phyloP scores from a whole-genome alignment of 2,797 vertebrate genomes.

The Emys orbicularis region DNA sequence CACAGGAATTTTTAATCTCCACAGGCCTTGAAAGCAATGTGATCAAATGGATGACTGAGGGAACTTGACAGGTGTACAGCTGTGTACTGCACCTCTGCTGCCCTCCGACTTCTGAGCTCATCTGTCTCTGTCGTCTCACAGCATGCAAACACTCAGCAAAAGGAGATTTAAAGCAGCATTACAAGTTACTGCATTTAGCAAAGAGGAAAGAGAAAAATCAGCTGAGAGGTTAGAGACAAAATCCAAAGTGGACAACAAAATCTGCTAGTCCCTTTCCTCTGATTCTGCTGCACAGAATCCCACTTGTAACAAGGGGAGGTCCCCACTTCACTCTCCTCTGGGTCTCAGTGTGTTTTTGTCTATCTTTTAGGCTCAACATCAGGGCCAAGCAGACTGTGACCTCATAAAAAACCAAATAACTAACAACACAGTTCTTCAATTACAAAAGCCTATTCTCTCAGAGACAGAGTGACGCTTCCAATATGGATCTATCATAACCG shows the following conservation, averaged over 20 bases:
- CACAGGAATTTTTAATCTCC: conserved; percentile 4
- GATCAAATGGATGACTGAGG: conserved; percentile 53
- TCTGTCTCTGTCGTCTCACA: conserved; percentile 58
- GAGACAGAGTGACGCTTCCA: not conserved
- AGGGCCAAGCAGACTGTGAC: not conserved
- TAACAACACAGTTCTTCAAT: not conserved
- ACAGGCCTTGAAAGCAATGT: conserved; percentile 39
- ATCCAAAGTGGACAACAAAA: conserved; percentile 19
- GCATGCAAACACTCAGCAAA: not conserved
- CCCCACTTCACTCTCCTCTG: not conserved
- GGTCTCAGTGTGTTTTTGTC: not conserved
- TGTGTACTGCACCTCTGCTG: conserved; percentile 49
- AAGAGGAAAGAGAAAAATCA: not conserved
- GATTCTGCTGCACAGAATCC: not conserved
- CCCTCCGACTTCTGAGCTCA: conserved; percentile 59
- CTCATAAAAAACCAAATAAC: not conserved
- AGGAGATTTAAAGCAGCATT: conserved; percentile 66
- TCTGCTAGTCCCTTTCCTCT: conserved; percentile 15
- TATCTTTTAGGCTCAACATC: not conserved
- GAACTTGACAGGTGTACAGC: conserved; percentile 47
- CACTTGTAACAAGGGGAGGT: not conserved
- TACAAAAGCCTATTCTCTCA: not conserved
- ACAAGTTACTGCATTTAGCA: conserved; percentile 43
- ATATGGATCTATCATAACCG: not conserved
- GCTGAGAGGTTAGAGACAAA: conserved; percentile 12